Evolutionary conservation across 2,888 invertebrate species (phyloP).

Genomic region (Xanthorhoe spadicearia): DNA sequence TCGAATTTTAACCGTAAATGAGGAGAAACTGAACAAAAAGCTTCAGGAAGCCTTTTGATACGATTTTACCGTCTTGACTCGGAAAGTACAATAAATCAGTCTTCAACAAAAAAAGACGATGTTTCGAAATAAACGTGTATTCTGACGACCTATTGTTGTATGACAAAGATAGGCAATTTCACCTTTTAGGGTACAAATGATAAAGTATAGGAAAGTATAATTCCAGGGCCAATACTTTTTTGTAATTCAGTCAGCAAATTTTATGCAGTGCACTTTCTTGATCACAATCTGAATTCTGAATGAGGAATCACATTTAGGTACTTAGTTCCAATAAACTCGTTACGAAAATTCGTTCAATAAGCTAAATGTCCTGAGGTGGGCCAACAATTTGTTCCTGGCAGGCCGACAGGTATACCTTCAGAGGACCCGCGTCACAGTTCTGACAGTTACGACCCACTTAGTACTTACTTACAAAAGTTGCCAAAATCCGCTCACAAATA

Average conservation of each 20-base stretch:
- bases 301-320: no score
- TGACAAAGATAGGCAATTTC: constrained; percentile 12
- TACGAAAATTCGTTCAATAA: neutral
- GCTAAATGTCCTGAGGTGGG: neutral
- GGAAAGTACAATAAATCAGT: constrained; percentile 14
- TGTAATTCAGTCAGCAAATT: no score
- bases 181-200: constrained; percentile 1
- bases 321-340: neutral
- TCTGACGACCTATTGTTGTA: constrained; percentile 20
- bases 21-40: neutral
- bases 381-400: constrained; percentile 7
- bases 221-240: neutral
- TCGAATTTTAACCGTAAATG: neutral
- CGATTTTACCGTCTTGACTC: neutral
- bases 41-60: neutral
- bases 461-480: neutral
- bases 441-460: constrained; percentile 10
- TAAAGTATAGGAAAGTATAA: neutral
- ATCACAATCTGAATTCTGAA: neutral
- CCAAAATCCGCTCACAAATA: neutral
- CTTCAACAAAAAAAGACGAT: constrained; percentile 7
- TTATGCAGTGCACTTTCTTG: no score
- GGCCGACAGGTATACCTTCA: constrained; percentile 15
- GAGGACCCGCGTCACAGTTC: constrained; percentile 16
- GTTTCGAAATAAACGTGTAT: constrained; percentile 15